Evolutionary conservation across 2,888 invertebrate species (phyloP).

Genomic region (Agrochola lychnidis): DNA sequence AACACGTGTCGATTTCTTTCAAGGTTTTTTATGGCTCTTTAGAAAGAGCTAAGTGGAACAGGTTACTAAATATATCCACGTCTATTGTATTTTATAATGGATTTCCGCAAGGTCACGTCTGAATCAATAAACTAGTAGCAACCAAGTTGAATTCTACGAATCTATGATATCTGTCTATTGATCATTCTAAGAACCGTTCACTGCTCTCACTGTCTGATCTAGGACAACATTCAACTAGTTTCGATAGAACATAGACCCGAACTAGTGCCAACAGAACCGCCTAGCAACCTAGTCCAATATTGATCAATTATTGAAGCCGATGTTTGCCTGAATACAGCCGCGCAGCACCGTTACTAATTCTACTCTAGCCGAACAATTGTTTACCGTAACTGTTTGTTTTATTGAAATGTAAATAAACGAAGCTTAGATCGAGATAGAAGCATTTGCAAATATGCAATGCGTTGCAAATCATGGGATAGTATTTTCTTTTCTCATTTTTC

Average conservation of each 20-base stretch:
- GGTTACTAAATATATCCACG: too few relatives aligned
- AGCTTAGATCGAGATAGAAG: neutral
- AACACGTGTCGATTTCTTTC: too few relatives aligned
- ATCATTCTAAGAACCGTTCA: too few relatives aligned
- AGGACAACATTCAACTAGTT: neutral
- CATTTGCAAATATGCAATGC: constrained; percentile 4
- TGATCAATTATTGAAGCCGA: constrained; percentile 60
- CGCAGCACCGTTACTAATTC: constrained; percentile 18
- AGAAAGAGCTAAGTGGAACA: too few relatives aligned
- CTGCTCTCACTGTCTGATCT: neutral
- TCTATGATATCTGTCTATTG: neutral
- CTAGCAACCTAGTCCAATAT: constrained; percentile 47
- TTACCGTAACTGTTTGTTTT: constrained; percentile 30
- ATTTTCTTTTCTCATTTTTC: neutral
- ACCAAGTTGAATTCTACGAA: neutral
- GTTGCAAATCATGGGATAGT: constrained; percentile 5
- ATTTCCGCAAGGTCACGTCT: too few relatives aligned
- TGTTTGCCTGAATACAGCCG: constrained; percentile 30
- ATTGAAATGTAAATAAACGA: constrained; percentile 9
- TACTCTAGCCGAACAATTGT: constrained; percentile 21
- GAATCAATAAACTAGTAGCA: too few relatives aligned
- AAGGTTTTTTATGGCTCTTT: too few relatives aligned
- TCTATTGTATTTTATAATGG: too few relatives aligned
- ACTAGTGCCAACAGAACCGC: neutral
- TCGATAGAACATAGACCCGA: neutral